Conservation (phyloP, 2,797 vertebrate species). For the Peromyscus eremicus region DNA sequence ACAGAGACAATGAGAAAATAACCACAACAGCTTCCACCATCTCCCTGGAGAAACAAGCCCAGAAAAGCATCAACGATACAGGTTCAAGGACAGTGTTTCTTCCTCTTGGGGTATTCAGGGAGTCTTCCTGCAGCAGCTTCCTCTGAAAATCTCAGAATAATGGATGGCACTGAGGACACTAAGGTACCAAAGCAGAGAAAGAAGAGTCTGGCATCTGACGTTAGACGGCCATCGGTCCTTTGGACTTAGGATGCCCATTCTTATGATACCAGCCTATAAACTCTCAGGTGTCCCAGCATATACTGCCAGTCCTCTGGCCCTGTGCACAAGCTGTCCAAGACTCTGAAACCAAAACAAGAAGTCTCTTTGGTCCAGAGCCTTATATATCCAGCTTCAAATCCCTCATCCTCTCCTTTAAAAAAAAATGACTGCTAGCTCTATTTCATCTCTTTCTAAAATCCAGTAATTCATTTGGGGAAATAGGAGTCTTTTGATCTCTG, state of each 20-base stretch:
- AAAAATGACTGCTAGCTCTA: slow-evolving; percentile 79
- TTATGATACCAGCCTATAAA: too few relatives aligned
- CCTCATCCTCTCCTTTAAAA: slow-evolving; percentile 72
- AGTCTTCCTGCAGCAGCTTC: neutral
- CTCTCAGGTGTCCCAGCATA: rapidly evolving
- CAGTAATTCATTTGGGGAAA: slow-evolving; percentile 82
- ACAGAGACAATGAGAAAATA: neutral
- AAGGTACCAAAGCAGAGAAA: neutral
- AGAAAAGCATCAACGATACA: neutral
- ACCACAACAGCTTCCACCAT: neutral
- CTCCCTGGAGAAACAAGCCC: neutral
- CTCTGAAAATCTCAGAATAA: neutral
- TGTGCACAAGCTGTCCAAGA: neutral
- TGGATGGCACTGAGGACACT: neutral
- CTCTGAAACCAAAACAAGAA: slow-evolving; percentile 33
- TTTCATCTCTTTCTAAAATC: slow-evolving; percentile 83
- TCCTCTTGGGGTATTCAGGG: neutral
- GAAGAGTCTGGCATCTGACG: neutral
- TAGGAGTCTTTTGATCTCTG: slow-evolving; percentile 83
- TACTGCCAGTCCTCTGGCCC: rapidly evolving
- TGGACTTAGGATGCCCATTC: neutral
- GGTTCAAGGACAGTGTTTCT: neutral
- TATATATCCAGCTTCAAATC: neutral
- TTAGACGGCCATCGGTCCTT: neutral
- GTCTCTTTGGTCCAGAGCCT: neutral